A percentile compares a stretch with the other conserved stretches of the same genome.
Evolutionary conservation across 2,113 vertebrate genomes (phyloP).

Genomic region (Perccottus glenii): DNA sequence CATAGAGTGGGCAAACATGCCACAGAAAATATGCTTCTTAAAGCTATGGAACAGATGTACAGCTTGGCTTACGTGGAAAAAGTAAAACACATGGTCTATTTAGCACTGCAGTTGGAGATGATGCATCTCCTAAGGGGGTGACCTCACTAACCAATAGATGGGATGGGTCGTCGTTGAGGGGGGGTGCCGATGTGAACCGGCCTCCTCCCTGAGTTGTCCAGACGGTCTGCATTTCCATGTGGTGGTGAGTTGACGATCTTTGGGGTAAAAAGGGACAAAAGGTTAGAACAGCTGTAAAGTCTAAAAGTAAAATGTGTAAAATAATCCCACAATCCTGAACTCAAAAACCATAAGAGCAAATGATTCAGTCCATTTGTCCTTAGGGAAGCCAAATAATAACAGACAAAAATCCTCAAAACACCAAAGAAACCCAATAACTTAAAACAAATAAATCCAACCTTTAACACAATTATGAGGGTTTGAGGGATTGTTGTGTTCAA

Average conservation of each 20-base stretch:
- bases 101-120: constrained; percentile 59
- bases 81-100: constrained; percentile 65
- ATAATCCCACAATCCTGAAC: constrained; percentile 55
- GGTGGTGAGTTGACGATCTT: constrained; percentile 91
- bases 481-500: constrained; percentile 71
- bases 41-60: constrained; percentile 68
- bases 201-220: constrained; percentile 85
- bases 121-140: constrained; percentile 59
- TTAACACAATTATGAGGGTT: constrained; percentile 65
- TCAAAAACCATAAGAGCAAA: constrained; percentile 71
- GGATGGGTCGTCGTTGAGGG: constrained; percentile 84
- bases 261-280: constrained; percentile 65
- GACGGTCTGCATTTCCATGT: constrained; percentile 82
- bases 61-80: constrained; percentile 66
- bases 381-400: constrained; percentile 63
- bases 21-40: constrained; percentile 46
- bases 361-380: constrained; percentile 72
- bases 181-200: constrained; percentile 80
- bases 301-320: neutral
- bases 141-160: constrained; percentile 93
- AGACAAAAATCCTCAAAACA: constrained; percentile 47
- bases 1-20: constrained; percentile 49
- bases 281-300: constrained; percentile 32
- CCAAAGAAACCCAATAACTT: constrained; percentile 42
- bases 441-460: constrained; percentile 65